Percentiles rank a stretch among this genome's conserved stretches.
Conservation (phyloP, 2,797 vertebrate species). For the Thalassophryne amazonica region DNA sequence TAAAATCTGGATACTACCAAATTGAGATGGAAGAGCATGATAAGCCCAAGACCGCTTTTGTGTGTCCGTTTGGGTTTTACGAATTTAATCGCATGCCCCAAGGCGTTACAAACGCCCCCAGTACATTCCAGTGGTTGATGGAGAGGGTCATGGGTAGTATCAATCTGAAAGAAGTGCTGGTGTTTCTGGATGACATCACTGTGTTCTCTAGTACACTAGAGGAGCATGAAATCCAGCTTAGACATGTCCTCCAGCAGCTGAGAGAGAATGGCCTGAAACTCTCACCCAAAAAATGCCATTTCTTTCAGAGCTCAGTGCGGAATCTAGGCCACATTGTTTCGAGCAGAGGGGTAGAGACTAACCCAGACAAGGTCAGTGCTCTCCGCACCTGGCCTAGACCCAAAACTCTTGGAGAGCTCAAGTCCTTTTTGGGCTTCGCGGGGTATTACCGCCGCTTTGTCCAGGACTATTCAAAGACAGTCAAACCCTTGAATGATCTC, state of each 20-base stretch:
- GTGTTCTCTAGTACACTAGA: constrained; percentile 4
- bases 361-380: background rate
- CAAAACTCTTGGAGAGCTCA: background rate
- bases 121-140: background rate
- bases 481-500: background rate
- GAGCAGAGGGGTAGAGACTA: no score
- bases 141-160: constrained; percentile 3
- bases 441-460: background rate
- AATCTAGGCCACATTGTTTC: background rate
- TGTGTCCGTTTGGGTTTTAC: background rate
- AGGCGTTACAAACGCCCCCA: no score
- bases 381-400: background rate
- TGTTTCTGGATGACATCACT: constrained; percentile 8
- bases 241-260: background rate
- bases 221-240: constrained; percentile 4
- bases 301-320: background rate
- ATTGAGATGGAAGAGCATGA: background rate
- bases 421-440: background rate
- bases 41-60: constrained; percentile 5
- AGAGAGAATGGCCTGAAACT: background rate
- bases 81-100: no score
- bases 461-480: background rate
- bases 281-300: background rate
- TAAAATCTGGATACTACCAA: background rate
- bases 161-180: background rate